Percentiles rank a stretch among this genome's conserved stretches.
Evolutionary conservation across 2,888 invertebrate species (phyloP).

Genomic region (Gryllus longicercus): DNA sequence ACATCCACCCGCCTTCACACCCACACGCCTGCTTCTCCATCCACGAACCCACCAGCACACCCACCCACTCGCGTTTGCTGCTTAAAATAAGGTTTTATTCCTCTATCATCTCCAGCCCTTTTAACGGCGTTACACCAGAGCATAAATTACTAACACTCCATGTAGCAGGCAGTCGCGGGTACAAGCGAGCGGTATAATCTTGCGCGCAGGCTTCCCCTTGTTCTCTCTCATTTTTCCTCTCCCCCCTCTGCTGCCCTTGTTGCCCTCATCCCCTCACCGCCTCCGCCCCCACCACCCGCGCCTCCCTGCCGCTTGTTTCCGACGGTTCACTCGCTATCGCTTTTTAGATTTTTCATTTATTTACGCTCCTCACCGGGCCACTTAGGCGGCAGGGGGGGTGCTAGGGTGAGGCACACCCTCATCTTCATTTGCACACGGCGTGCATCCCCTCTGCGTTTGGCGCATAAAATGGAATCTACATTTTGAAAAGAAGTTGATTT

Average conservation of each 20-base stretch:
- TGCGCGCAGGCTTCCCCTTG: not conserved
- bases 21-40: not conserved
- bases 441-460: too few species aligned
- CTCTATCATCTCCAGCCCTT: conserved; percentile 2
- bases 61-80: not conserved
- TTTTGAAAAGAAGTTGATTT: too few species aligned
- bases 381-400: too few species aligned
- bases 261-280: not conserved
- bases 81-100: conserved; percentile 17
- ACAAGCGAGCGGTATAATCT: conserved; percentile 7
- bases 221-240: not conserved
- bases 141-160: conserved; percentile 17
- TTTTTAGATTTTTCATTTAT: too few species aligned
- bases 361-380: too few species aligned
- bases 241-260: not conserved
- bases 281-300: not conserved
- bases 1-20: not conserved
- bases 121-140: not conserved
- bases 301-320: too few species aligned
- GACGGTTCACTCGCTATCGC: too few species aligned
- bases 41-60: not conserved
- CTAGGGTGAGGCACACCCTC: too few species aligned
- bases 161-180: not conserved
- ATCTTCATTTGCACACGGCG: too few species aligned
- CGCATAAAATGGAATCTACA: too few species aligned